Evolutionary conservation across 2,888 invertebrate genomes (phyloP), one percentile per base, ranked within the genome.

Genomic region (Diarsia rubi): DNA sequence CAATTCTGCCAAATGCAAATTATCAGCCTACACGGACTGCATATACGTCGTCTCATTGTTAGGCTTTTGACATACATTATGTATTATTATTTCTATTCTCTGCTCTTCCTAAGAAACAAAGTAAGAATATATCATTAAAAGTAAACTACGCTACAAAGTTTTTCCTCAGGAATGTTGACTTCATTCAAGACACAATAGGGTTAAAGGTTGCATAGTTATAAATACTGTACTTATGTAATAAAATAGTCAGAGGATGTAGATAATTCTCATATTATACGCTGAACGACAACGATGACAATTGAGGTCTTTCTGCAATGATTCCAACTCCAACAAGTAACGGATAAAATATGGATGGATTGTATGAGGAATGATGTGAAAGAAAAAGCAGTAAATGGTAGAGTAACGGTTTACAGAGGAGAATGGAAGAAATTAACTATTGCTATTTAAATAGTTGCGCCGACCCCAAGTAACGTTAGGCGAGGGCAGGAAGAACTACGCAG

Each of bases 1-100:
- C 79, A 75, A 75, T 81, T 73, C 78, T 76, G 78, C 82, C 84
- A 88, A 86, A 88, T 88, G 87, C 85, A 86, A 88, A 88, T 88
- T 85, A 81, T 84, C 86, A 79, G 67, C 85, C 86, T 75, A 79
- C 79, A 73, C 62, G 44, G 21, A 68, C 65, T 72, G 79, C 70
- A 66, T 68, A 66, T 49, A 72, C 44, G 64, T 74, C 65, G 67
- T 27, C 65, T 73, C 72, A 80, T 87, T 85, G 78, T 77, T 75
- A 68, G 69, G 60, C 57, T 78, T 69, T 69, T 81, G 83, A 75
- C 75, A 73, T 45, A 54, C 68, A 62, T 77, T 82, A 73, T 49
- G 73, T 78, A 64, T 74, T 59, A 78, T 79, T 82, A 81, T 66
- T 71, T 82, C 64, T 74, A 77, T 81, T 81, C 49, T 75, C 60